Percentiles rank a stretch among this genome's conserved stretches.
Evolutionary conservation across 2,113 vertebrate species (phyloP).

Genomic region (Peromyscus leucopus): DNA sequence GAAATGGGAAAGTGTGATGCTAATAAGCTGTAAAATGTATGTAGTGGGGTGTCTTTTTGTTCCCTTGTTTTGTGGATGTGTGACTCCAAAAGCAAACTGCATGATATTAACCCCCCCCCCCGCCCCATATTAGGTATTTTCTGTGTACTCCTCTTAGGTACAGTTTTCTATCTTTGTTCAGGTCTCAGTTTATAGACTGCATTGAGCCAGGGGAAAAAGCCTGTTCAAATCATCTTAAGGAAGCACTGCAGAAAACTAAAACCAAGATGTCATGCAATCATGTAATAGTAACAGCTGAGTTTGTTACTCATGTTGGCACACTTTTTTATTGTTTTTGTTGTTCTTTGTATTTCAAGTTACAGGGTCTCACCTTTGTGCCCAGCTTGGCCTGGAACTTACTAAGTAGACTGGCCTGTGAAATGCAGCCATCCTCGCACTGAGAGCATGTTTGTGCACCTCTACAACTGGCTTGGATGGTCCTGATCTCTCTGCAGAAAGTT

Average conservation of each 20-base stretch:
- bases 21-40: background rate
- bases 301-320: background rate
- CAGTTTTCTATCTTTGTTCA: background rate
- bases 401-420: fast-evolving
- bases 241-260: background rate
- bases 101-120: fast-evolving
- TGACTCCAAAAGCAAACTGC: background rate
- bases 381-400: background rate
- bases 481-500: background rate
- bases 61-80: background rate
- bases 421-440: background rate
- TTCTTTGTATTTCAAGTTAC: background rate
- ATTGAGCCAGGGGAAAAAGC: background rate
- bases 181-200: background rate
- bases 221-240: background rate
- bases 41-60: background rate
- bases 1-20: background rate
- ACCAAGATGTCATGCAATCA: background rate
- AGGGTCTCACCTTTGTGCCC: background rate
- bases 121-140: background rate
- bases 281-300: background rate
- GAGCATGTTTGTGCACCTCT: background rate
- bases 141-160: background rate
- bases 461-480: background rate
- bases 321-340: background rate